phyloP scores from a whole-genome alignment of 2,888 invertebrate species.

The Clitarchus hookeri region DNA sequence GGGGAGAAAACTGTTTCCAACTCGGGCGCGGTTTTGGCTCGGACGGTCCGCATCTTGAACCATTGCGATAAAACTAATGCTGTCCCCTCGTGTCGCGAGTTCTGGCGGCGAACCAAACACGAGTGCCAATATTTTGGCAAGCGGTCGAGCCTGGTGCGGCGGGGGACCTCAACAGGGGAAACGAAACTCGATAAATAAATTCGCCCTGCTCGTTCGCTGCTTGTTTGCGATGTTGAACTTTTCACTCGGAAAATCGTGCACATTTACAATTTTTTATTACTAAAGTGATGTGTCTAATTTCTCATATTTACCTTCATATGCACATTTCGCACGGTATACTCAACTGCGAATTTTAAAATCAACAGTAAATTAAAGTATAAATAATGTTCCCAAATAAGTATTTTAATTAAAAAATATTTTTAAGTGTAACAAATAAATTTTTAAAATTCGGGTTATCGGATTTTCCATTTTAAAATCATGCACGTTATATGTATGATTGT shows the following conservation, averaged over 20 bases:
- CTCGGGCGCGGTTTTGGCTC: background rate
- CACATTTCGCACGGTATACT: no score
- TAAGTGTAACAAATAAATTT: no score
- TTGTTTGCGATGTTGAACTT: background rate
- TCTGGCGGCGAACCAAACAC: slow-evolving; percentile 1
- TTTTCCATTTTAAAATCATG: no score
- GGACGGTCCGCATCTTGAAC: background rate
- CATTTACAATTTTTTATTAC: background rate
- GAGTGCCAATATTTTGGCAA: background rate
- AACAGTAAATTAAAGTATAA: no score
- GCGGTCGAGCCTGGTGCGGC: background rate
- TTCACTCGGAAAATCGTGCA: background rate
- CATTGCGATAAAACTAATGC: background rate
- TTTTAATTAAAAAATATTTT: no score
- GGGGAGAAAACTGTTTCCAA: no score
- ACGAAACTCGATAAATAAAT: background rate
- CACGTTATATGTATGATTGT: no score
- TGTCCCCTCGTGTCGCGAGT: background rate
- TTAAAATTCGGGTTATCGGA: no score
- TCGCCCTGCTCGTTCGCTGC: background rate
- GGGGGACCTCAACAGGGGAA: background rate
- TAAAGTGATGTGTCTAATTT: no score
- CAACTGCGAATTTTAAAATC: no score
- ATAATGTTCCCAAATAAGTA: no score
- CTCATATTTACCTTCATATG: no score